phyloP scores from a whole-genome alignment of 1,140 invertebrate species.

The Trichogramma pretiosum region DNA sequence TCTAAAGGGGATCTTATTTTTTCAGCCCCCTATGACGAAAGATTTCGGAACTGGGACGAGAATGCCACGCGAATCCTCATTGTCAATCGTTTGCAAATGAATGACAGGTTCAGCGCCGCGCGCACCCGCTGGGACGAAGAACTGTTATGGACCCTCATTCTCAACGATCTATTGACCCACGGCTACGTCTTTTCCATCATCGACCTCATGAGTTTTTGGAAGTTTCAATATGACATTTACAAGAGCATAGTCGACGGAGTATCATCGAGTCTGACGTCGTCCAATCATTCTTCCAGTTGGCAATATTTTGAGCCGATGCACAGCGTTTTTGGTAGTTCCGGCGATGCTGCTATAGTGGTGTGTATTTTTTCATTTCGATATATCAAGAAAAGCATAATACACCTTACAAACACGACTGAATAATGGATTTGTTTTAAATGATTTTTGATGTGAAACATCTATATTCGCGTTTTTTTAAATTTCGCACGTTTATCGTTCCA shows the following conservation, averaged over 20 bases:
- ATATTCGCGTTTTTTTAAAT: neutral
- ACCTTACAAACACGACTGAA: no score
- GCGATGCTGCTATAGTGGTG: neutral
- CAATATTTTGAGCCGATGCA: neutral
- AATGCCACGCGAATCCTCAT: neutral
- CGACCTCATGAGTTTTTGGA: neutral
- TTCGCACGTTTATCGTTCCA: neutral
- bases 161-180: neutral
- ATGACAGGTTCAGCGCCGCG: neutral
- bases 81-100: neutral
- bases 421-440: no score
- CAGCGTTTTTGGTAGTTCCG: neutral
- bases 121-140: neutral
- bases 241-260: neutral
- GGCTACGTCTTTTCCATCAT: neutral
- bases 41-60: neutral
- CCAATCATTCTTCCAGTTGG: neutral
- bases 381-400: no score
- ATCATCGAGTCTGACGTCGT: neutral
- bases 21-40: neutral
- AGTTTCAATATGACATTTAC: constrained; percentile 4
- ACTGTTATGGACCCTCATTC: neutral
- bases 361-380: neutral
- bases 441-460: neutral
- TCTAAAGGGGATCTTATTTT: neutral